A percentile compares a stretch with the other conserved stretches of the same genome.
phyloP scores from a whole-genome alignment of 2,888 invertebrate genomes.

The Caenorhabditis sulstoni region DNA sequence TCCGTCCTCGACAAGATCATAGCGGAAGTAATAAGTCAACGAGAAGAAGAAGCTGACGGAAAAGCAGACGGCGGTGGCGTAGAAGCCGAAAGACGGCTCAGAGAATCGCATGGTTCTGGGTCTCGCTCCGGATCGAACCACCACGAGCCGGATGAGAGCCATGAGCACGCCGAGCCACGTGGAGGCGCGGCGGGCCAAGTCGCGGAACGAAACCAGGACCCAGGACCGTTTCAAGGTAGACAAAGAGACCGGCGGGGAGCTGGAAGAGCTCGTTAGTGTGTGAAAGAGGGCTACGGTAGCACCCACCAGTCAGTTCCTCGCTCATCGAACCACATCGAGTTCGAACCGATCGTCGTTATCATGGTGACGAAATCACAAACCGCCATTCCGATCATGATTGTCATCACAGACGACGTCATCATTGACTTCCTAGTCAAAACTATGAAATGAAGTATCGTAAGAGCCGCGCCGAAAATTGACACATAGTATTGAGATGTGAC shows the following conservation, averaged over 20 bases:
- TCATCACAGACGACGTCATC: slow-evolving; percentile 15
- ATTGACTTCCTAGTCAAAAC: slow-evolving; percentile 17
- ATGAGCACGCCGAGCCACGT: slow-evolving; percentile 1
- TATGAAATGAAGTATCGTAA: slow-evolving; percentile 18
- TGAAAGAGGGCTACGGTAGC: too few species aligned
- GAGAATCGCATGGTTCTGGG: slow-evolving; percentile 7
- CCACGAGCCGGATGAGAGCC: slow-evolving; percentile 16
- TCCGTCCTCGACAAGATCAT: slow-evolving; percentile 30
- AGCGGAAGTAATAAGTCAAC: slow-evolving; percentile 26
- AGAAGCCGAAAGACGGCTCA: slow-evolving; percentile 5
- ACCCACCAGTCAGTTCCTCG: too few species aligned
- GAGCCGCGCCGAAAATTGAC: slow-evolving; percentile 1
- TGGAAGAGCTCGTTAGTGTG: too few species aligned
- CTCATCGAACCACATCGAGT: too few species aligned
- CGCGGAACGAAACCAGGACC: background rate
- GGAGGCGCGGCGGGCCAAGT: background rate
- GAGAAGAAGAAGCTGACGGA: slow-evolving; percentile 11
- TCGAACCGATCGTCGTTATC: too few species aligned
- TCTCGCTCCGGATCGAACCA: slow-evolving; percentile 21
- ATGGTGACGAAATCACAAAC: slow-evolving; percentile 10
- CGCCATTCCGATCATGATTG: slow-evolving; percentile 19
- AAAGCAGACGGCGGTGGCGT: background rate
- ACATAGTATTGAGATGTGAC: too few species aligned
- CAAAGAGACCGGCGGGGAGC: background rate
- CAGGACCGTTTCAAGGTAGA: background rate